These are phyloP conservation scores for Brachionichthys hirsutus DNA, from an alignment of 2,113 vertebrate species.

Conservation along the genomic window DNA sequence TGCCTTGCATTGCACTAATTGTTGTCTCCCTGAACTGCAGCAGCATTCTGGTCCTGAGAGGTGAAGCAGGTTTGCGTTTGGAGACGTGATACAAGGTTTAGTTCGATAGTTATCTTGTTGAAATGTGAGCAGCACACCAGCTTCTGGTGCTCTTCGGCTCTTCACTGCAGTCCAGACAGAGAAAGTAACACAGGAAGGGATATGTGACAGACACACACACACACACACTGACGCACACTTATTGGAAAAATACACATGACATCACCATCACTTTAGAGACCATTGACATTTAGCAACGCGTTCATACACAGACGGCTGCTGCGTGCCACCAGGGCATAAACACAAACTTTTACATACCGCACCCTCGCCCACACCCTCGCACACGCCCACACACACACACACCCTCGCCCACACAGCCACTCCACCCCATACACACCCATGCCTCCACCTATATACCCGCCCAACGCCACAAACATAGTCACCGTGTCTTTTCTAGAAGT, in stretches of 20 bases:
- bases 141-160: too few relatives aligned
- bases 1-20: too few relatives aligned
- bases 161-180: conserved; percentile 67
- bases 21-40: too few relatives aligned
- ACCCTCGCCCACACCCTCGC: conserved; percentile 38
- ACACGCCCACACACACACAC: conserved; percentile 18
- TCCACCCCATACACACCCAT: conserved; percentile 56
- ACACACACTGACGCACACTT: conserved; percentile 19
- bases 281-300: conserved; percentile 54
- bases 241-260: conserved; percentile 72
- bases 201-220: conserved; percentile 16
- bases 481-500: conserved; percentile 41
- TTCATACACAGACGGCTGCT: conserved; percentile 60
- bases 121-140: too few relatives aligned
- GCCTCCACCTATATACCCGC: conserved; percentile 44
- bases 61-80: too few relatives aligned
- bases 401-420: conserved; percentile 41
- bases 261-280: conserved; percentile 66
- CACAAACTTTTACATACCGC: conserved; percentile 61
- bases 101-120: too few relatives aligned
- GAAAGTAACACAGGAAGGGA: conserved; percentile 35
- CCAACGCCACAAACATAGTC: conserved; percentile 55
- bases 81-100: too few relatives aligned
- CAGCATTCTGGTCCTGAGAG: too few relatives aligned
- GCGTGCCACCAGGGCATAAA: conserved; percentile 64